phyloP scores from a whole-genome alignment of 2,888 invertebrate genomes.

The Microctonus brassicae region DNA sequence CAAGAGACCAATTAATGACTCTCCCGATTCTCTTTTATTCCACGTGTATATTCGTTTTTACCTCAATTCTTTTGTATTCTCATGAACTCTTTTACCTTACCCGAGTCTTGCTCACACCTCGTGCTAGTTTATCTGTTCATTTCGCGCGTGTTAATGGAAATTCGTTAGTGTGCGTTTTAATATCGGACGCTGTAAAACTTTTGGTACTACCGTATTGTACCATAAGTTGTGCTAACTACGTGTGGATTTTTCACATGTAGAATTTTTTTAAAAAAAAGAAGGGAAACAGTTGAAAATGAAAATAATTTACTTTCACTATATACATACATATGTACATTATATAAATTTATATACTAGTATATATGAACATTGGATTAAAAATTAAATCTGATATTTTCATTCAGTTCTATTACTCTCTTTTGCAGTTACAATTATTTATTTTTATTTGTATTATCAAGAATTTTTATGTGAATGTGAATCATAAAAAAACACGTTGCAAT shows the following conservation, averaged over 20 bases:
- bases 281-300: neutral
- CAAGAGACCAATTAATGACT: constrained; percentile 21
- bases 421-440: neutral
- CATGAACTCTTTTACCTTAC: constrained; percentile 2
- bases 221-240: constrained; percentile 47
- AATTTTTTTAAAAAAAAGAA: constrained; percentile 10
- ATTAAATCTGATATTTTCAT: constrained; percentile 29
- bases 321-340: neutral
- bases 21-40: neutral
- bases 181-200: constrained; percentile 55
- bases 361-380: constrained; percentile 22
- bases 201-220: constrained; percentile 44
- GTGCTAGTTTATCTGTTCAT: constrained; percentile 42
- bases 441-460: neutral
- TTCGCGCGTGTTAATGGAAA: constrained; percentile 49
- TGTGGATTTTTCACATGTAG: constrained; percentile 40
- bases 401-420: neutral
- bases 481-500: no score
- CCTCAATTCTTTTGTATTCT: constrained; percentile 23
- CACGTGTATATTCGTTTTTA: no score
- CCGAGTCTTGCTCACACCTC: neutral
- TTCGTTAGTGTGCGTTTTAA: constrained; percentile 55
- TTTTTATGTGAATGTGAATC: neutral
- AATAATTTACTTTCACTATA: neutral
- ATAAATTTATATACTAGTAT: neutral